phyloP scores from a whole-genome alignment of 2,888 invertebrate genomes.

The Heliconius charithonia region DNA sequence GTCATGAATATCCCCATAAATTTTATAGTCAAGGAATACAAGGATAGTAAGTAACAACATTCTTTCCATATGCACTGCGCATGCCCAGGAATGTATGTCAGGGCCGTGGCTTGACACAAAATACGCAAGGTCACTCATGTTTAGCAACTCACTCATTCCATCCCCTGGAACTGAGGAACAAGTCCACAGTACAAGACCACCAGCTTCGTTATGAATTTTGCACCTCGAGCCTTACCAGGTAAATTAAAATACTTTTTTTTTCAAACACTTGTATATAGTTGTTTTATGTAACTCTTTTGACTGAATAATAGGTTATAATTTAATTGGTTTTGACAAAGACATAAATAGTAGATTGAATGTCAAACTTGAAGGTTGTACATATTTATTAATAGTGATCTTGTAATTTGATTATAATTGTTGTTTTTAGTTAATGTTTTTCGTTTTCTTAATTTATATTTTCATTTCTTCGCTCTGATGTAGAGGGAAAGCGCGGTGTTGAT shows the following conservation, averaged over 20 bases:
- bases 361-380: not conserved
- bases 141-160: slow-evolving; percentile 59
- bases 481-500: too few relatives aligned
- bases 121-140: slow-evolving; percentile 75
- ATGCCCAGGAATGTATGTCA: slow-evolving; percentile 74
- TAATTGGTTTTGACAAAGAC: slow-evolving; percentile 1
- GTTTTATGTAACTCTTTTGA: slow-evolving; percentile 22
- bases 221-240: slow-evolving; percentile 53
- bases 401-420: not conserved
- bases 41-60: not conserved
- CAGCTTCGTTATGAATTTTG: slow-evolving; percentile 60
- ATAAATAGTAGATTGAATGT: slow-evolving; percentile 21
- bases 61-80: slow-evolving; percentile 55
- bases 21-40: not conserved
- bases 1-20: not conserved
- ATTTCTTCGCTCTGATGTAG: too few relatives aligned
- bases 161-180: slow-evolving; percentile 42
- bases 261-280: not conserved
- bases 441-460: not conserved
- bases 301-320: slow-evolving; percentile 7
- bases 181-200: slow-evolving; percentile 35
- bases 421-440: not conserved
- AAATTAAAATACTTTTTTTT: not conserved
- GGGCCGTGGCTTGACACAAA: slow-evolving; percentile 66
- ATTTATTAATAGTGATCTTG: not conserved